Percentiles rank a stretch among this genome's conserved stretches.
Conservation (phyloP, 2,888 invertebrate species). For the Parnassius orleans region DNA sequence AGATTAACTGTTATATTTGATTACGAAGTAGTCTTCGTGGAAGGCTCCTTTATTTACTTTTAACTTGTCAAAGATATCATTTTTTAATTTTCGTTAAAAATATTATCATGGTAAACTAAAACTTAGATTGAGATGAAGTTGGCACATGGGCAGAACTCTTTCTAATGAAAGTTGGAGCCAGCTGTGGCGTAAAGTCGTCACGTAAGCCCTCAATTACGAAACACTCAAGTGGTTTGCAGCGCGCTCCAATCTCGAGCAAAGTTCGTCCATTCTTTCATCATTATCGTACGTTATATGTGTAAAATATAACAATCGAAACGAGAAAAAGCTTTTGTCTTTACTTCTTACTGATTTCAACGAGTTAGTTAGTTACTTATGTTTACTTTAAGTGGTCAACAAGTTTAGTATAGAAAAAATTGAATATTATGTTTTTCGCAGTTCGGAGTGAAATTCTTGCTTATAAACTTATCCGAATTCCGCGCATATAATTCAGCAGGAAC, state of each 20-base stretch:
- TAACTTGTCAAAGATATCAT: no score
- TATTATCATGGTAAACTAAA: slow-evolving; percentile 46
- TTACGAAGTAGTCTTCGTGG: no score
- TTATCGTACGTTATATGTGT: slow-evolving; percentile 48
- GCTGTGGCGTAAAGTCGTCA: slow-evolving; percentile 70
- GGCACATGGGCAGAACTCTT: slow-evolving; percentile 64
- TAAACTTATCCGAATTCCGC: no score
- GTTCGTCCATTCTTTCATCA: slow-evolving; percentile 69
- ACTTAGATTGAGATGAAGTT: slow-evolving; percentile 76
- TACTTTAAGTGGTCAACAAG: no score
- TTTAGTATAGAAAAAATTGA: no score
- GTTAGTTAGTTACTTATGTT: not conserved
- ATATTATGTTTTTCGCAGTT: no score
- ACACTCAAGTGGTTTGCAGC: slow-evolving; percentile 69
- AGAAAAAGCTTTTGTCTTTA: not conserved
- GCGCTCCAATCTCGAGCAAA: slow-evolving; percentile 54
- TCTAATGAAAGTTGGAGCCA: slow-evolving; percentile 63
- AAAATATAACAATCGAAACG: slow-evolving; percentile 16
- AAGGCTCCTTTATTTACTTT: no score
- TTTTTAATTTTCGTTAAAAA: no score
- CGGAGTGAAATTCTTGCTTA: no score
- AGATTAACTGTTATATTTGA: no score
- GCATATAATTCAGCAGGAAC: no score
- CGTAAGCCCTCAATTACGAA: slow-evolving; percentile 80
- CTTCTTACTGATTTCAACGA: not conserved